phyloP scores from a whole-genome alignment of 2,113 vertebrate species.

The Rana temporaria region DNA sequence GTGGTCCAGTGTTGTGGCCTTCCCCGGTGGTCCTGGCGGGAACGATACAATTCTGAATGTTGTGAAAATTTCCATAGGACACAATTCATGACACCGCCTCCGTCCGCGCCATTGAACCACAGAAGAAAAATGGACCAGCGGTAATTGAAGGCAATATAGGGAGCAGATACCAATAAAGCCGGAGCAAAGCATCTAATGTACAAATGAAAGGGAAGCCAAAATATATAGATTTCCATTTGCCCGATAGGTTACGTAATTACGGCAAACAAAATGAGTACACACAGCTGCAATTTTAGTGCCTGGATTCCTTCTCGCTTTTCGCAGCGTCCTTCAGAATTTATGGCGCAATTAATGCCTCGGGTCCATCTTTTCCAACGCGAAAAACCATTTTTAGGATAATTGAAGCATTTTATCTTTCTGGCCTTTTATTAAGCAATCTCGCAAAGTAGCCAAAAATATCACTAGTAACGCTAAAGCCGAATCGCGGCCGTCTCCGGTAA shows the following conservation, averaged over 20 bases:
- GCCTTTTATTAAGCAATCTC: constrained; percentile 31
- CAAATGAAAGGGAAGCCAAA: constrained; percentile 35
- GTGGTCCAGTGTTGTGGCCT: too few relatives aligned
- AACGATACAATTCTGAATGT: too few relatives aligned
- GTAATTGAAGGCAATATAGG: constrained; percentile 25
- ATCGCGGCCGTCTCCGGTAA: too few relatives aligned
- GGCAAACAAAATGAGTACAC: constrained; percentile 37
- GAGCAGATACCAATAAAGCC: constrained; percentile 31
- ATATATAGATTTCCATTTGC: constrained; percentile 50
- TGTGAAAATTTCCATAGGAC: too few relatives aligned
- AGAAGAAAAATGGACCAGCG: background rate
- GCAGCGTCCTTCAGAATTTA: constrained; percentile 43
- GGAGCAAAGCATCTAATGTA: constrained; percentile 25
- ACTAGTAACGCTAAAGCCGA: background rate
- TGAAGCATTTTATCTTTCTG: constrained; percentile 21
- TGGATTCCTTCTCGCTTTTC: constrained; percentile 21
- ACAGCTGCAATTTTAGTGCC: constrained; percentile 26
- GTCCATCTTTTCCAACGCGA: constrained; percentile 15
- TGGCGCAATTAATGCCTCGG: constrained; percentile 29
- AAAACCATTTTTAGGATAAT: constrained; percentile 16
- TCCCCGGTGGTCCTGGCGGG: too few relatives aligned
- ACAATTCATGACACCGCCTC: too few relatives aligned
- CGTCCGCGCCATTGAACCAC: too few relatives aligned
- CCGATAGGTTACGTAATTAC: constrained; percentile 38
- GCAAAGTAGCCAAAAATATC: background rate